Evolutionary conservation across 2,113 vertebrate species (phyloP), one percentile per base, ranked within the genome.

Genomic region (Tupaia chinensis): DNA sequence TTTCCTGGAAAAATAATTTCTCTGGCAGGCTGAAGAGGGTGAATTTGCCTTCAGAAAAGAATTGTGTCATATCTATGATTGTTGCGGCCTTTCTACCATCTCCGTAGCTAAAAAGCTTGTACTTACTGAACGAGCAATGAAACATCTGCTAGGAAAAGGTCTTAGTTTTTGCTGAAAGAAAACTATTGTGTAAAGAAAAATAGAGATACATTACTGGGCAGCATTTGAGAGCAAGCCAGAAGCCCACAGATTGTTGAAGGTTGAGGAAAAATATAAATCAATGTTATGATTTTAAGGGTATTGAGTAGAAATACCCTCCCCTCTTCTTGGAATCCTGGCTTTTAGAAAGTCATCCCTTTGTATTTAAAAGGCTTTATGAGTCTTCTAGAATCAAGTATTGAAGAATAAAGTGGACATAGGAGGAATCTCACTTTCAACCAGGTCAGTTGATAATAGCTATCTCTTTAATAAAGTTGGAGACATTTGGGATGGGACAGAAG

Each of bases 1-100:
- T 97, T 98, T 97, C 97, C 96, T 97, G 95, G 97, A 97, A 97
- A 97, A 98, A 98, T 97, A 97, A 97, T 97, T 98, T 97, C 77
- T 97, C 97, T 97, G 97, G 97, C 97, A 96, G 73, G 95, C 93
- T 44, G 68, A 89, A 70, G 95, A 95, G 87, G 54, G 68, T 80
- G 87, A 96, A 69, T 96, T 97, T 95, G 96, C 89, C 95, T 97
- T 97, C 95, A 94, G 95, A 96, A 96, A 95, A 96, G 70, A 58
- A 94, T 96, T 97, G 95, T 95, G 95, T 96, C 95, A 94, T 93
- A 95, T 70, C 74, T 88, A 68, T 83, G 95, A 96, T 66, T 92
- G 94, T 93, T 32, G 74, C 6, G 32, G 79, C 87, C 91, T 91
- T 56, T 80, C 72, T 77, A 70, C 89, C 91, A 96, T 94, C 85